phyloP scores from a whole-genome alignment of 1,140 invertebrate genomes.

The Drosophila watanabei region DNA sequence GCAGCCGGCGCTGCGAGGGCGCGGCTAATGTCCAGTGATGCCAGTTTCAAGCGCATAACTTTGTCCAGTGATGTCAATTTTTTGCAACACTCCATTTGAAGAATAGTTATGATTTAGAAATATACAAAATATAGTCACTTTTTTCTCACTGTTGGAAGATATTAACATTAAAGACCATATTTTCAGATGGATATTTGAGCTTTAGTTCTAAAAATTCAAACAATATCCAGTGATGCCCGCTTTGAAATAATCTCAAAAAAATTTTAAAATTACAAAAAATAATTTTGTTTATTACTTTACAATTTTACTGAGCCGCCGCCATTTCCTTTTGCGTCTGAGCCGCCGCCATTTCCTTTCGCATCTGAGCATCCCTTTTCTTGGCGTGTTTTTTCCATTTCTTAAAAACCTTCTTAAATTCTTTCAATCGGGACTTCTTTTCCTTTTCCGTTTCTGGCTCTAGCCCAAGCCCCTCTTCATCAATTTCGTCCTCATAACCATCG shows the following conservation, averaged over 20 bases:
- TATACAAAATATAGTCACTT: neutral
- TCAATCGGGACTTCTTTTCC: constrained; percentile 23
- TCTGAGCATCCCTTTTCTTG: neutral
- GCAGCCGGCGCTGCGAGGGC: constrained; percentile 69
- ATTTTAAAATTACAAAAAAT: neutral
- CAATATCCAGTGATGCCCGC: neutral
- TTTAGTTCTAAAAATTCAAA: neutral
- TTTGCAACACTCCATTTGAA: neutral
- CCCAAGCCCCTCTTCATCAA: constrained; percentile 27
- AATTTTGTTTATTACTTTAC: neutral
- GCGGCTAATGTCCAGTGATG: constrained; percentile 49
- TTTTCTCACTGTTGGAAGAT: neutral
- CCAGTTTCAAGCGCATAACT: neutral
- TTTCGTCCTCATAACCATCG: constrained; percentile 90
- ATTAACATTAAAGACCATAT: neutral
- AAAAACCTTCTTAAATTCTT: constrained; percentile 27
- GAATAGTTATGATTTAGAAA: neutral
- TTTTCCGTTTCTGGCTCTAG: constrained; percentile 30
- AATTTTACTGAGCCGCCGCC: neutral
- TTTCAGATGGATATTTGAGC: too few relatives aligned
- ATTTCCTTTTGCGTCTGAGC: neutral
- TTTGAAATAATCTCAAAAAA: neutral
- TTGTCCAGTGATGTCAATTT: neutral
- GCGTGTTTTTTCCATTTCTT: constrained; percentile 50
- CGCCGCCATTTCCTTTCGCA: too few relatives aligned